These are phyloP conservation scores for Eleginops maclovinus DNA, from an alignment of 2,113 vertebrate species.

Conservation along the genomic window DNA sequence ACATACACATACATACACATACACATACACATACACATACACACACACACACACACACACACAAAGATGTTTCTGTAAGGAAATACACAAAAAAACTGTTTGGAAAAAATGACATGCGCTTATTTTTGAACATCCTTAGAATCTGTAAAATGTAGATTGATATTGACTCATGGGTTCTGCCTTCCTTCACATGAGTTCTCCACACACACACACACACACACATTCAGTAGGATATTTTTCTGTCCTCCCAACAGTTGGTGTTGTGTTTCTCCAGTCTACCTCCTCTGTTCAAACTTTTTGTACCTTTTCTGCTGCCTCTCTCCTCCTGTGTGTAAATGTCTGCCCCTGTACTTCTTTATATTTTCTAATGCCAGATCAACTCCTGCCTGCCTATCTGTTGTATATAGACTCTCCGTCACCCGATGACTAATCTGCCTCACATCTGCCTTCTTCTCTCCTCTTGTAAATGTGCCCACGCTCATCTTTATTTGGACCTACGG, in stretches of 20 bases:
- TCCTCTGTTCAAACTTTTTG: constrained; percentile 49
- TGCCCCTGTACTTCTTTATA: neutral
- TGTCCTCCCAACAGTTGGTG: constrained; percentile 6
- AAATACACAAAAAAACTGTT: neutral
- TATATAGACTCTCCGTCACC: constrained; percentile 47
- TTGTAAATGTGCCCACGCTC: constrained; percentile 53
- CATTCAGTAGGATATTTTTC: neutral
- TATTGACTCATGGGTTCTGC: neutral
- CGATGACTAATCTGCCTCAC: constrained; percentile 61
- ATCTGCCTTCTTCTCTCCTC: constrained; percentile 65
- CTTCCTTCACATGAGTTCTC: neutral
- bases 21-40: constrained; percentile 14
- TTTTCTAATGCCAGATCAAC: constrained; percentile 6
- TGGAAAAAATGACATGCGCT: constrained; percentile 9
- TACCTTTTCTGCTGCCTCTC: constrained; percentile 45
- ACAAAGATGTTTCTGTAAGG: constrained; percentile 20
- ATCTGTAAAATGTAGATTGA: neutral
- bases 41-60: neutral
- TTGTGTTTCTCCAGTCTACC: constrained; percentile 44
- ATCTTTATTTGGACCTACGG: constrained; percentile 70
- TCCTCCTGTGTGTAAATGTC: neutral
- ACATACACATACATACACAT: neutral
- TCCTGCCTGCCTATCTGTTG: constrained; percentile 41
- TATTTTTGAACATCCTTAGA: neutral
- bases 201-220: neutral